A percentile compares a stretch with the other conserved stretches of the same genome.
These are phyloP conservation scores for Tetramorium simillimum DNA, from an alignment of 1,140 invertebrate genomes.

Conservation along the genomic window DNA sequence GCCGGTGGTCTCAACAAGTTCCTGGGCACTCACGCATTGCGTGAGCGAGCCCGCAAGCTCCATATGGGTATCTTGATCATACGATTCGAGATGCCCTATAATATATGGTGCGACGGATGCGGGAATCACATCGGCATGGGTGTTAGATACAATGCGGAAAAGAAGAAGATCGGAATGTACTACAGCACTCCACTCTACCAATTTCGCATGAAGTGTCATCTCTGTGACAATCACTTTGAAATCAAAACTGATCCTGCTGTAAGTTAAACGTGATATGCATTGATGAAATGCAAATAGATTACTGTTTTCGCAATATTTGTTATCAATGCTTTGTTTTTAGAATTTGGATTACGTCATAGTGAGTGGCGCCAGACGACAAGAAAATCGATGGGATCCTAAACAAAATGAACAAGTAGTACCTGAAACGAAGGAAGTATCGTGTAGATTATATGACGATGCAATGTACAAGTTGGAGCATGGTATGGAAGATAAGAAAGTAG, in stretches of 20 bases:
- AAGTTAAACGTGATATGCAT: slow-evolving; percentile 79
- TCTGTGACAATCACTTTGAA: slow-evolving; percentile 99
- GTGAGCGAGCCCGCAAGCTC: slow-evolving; percentile 97
- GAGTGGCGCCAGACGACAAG: slow-evolving; percentile 97
- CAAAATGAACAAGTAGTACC: slow-evolving; percentile 98
- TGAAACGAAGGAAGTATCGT: slow-evolving; percentile 95
- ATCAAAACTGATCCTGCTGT: slow-evolving; percentile 99
- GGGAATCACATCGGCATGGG: slow-evolving; percentile 99
- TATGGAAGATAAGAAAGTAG: slow-evolving; percentile 91
- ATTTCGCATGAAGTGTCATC: slow-evolving; percentile 99
- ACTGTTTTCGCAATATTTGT: background rate
- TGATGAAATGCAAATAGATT: slow-evolving; percentile 7
- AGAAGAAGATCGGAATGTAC: slow-evolving; percentile 99
- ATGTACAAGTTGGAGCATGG: slow-evolving; percentile 99
- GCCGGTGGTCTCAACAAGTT: slow-evolving; percentile 97
- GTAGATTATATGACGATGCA: slow-evolving; percentile 95
- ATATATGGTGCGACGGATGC: slow-evolving; percentile 99
- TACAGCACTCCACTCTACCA: slow-evolving; percentile 99
- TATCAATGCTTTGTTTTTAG: slow-evolving; percentile 85
- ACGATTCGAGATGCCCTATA: slow-evolving; percentile 99
- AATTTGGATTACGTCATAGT: slow-evolving; percentile 99
- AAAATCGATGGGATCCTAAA: slow-evolving; percentile 98
- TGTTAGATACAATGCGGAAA: slow-evolving; percentile 99
- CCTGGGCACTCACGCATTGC: slow-evolving; percentile 97
- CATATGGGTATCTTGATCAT: slow-evolving; percentile 99